Evolutionary conservation across 1,140 invertebrate species (phyloP), one percentile per base, ranked within the genome.

Genomic region (Homalodisca vitripennis): DNA sequence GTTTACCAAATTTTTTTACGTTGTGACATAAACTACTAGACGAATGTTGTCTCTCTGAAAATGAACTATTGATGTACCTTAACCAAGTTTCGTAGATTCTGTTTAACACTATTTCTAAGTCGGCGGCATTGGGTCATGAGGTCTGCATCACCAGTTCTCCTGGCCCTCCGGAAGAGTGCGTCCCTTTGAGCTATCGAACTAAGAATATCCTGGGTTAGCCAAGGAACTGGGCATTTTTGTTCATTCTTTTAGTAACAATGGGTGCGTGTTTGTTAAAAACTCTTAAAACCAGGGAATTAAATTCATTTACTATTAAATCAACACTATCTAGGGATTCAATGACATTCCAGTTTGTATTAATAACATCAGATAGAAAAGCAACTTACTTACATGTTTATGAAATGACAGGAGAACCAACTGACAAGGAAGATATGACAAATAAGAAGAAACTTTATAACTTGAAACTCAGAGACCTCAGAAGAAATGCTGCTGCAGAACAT

Each of bases 221-320:
- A 64, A 3, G 62, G 62, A 12, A 31, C 62, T 3, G 62, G 62
- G 26, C 17, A 27, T 22, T 31, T 26, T 31, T 41, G 34, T 22
- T 64, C 62, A 64, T 27, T 64, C 27, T 64, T 26, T 26, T 64
- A 12, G 17, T 26, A 17, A n/a, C 31, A 26, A 64, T 17, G 20
- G 62, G 62, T n/a, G 62, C 62, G 31, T 29, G 31, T 64, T 30
- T 64, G 30, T 64, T n/a, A 30, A 17, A 64, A 10, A 64, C 26
- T 26, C 31, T 31, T 3, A 64, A n/a, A 20, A 64, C n/a, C 20
- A 29, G 20, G 13, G 10, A 12, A 64, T 14, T 64, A n/a, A 64
- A 30, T 26, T 64, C 30, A 17, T 31, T 17, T 17, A 41, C 34
- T 17, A 41, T 41, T 6, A 17, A 6, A 17, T 41, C 34, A 10